Conservation (phyloP, 1,140 invertebrate species). For the Atta colombica region DNA sequence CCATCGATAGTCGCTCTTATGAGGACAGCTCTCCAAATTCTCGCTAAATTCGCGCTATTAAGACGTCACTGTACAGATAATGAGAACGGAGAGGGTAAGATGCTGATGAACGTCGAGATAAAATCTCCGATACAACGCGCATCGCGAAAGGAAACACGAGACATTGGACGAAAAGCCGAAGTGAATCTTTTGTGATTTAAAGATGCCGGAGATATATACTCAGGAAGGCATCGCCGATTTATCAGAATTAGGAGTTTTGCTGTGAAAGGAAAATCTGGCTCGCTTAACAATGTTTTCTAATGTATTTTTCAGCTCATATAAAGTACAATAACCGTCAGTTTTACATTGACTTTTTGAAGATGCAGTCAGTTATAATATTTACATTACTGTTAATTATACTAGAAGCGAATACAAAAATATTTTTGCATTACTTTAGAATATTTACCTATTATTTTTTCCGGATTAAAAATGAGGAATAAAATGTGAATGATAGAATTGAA, state of each 20-base stretch:
- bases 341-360: neutral
- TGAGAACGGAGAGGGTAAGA: conserved; percentile 54
- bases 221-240: conserved; percentile 24
- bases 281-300: conserved; percentile 6
- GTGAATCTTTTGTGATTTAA: conserved; percentile 9
- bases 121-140: conserved; percentile 56
- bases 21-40: conserved; percentile 30
- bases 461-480: too few species aligned
- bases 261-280: conserved; percentile 5
- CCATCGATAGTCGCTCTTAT: conserved; percentile 14
- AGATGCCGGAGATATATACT: neutral
- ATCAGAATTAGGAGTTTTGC: neutral
- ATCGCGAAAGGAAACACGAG: conserved; percentile 5
- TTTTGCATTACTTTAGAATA: neutral
- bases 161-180: neutral
- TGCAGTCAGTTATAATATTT: neutral
- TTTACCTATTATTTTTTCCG: too few species aligned
- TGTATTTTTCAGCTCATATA: neutral
- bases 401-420: neutral
- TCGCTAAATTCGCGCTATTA: conserved; percentile 68
- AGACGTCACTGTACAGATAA: conserved; percentile 68
- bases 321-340: neutral
- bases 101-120: conserved; percentile 14
- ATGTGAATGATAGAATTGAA: too few species aligned
- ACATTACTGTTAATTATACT: conserved; percentile 1